Base-by-base conservation (phyloP, 1,140 invertebrate species). In the Bombus superbus region DNA sequence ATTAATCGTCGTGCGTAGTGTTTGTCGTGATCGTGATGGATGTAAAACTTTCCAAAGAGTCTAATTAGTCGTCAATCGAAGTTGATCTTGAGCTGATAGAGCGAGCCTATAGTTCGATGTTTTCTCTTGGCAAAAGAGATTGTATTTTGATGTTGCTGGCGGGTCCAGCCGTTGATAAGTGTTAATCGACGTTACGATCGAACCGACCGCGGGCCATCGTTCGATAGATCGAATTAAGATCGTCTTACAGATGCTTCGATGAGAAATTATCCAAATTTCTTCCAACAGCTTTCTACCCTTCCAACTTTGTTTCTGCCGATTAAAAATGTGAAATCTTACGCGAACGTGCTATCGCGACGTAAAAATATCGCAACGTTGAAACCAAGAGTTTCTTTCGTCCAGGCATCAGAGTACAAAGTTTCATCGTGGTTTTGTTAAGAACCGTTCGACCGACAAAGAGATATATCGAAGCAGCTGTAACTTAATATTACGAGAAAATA, bases 111-210 rank as follows among this genome's bases (percentile, higher is more conserved):
- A 35, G 78, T 77, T 81, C 62, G 62, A 69, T 79, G 82, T 83
- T 85, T 62, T 68, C 66, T 32, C 25, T 2, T 42, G 38, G 11
- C 69, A 72, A 72, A 42, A 28, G 28, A 47, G 66, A 15, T 64
- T 28, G 32, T 79, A 80, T 88, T 89, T 86, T 42, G 68, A 83
- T 83, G 85, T 86, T 71, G 57, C 85, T 89, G 89, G 88, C 88
- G 79, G 89, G 81, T 62, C 85, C 88, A 87, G 85, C 32, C 71
- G 73, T 76, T 73, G 66, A 86, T 81, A 79, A 40, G 62, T 83
- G 73, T 82, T 76, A 71, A 64, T 82, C n/a, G 38, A 86, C 64
- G 59, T 86, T 59, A 57, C n/a, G n/a, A 73, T 83, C 73, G 62
- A 76, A 35, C 40, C 57, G 32, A 76, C 25, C 38, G 44, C 40